Base-by-base conservation (phyloP, 1,140 invertebrate genomes). In the Neodiprion lecontei region DNA sequence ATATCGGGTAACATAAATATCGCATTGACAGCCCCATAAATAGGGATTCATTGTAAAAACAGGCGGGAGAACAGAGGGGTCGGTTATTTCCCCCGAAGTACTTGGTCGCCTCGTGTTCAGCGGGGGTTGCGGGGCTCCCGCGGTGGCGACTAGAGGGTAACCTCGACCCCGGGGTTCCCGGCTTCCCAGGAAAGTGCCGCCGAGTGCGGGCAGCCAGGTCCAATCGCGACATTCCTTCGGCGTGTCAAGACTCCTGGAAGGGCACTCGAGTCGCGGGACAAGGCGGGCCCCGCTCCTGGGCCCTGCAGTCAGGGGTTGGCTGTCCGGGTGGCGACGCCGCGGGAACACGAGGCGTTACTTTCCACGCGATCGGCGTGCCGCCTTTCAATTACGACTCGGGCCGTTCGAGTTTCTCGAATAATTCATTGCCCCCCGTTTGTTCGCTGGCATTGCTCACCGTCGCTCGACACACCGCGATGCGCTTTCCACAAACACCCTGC, bases 1-100 rank as follows among this genome's bases (percentile, higher is more conserved):
- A 86, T 86, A 87, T 87, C 82, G 79, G 78, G 74, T 75, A 82
- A 84, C 86, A 87, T 87, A 88, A 88, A 88, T 86, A 87, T 85
- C 80, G 70, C 80, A 86, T 87, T 86, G 85, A 84, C 83, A 84
- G 81, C 76, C 81, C 78, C 77, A 84, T 84, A 87, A 87, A 87
- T 87, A 84, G 80, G 83, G 80, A 86, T 86, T 80, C 82, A 85
- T 86, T 85, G 82, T 85, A 82, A 85, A 85, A 86, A 86, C 83
- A 85, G 74, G 73, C 67, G 75, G 73, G 78, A 80, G 75, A 74
- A 72, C 70, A 11, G 61, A 72, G 76, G 67, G 76, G 68, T 40
- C 40, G 73, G 67, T 69, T 48, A 66, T 47, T 40, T 40, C 67
- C 73, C 67, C 3, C 21, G 72, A 75, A 72, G 71, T 72, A 69